A percentile compares a stretch with the other conserved stretches of the same genome.
These are phyloP conservation scores for Myanophis thanlyinensis DNA, from an alignment of 2,113 vertebrate species.

Conservation along the genomic window DNA sequence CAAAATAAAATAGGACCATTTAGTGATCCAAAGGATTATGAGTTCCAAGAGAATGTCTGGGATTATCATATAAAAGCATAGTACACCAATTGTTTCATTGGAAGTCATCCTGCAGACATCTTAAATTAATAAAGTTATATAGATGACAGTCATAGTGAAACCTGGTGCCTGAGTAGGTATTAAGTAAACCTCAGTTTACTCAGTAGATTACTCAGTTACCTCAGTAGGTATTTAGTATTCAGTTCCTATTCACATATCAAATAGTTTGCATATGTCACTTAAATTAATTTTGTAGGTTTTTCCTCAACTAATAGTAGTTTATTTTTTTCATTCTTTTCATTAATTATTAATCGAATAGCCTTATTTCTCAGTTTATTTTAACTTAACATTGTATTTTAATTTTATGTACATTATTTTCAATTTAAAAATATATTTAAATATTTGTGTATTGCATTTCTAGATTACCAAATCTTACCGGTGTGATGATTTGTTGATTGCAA, in stretches of 20 bases:
- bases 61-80: constrained; percentile 39
- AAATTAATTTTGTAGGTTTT: background rate
- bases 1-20: background rate
- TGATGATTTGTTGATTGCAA: background rate
- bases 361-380: background rate
- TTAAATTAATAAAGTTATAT: background rate
- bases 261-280: background rate
- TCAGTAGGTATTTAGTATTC: no score
- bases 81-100: constrained; percentile 24
- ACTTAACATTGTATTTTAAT: background rate
- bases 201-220: no score
- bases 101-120: background rate
- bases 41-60: background rate
- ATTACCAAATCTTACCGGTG: background rate
- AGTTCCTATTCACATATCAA: background rate
- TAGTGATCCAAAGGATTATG: background rate
- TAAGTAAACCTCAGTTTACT: no score
- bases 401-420: background rate
- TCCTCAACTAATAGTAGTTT: background rate
- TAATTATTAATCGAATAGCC: background rate
- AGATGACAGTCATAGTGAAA: background rate
- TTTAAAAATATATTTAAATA: background rate
- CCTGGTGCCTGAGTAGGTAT: no score
- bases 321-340: constrained; percentile 12
- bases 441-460: background rate